Evolutionary conservation across 2,797 vertebrate genomes (phyloP), one percentile per base, ranked within the genome.

Genomic region (Liasis olivaceus): DNA sequence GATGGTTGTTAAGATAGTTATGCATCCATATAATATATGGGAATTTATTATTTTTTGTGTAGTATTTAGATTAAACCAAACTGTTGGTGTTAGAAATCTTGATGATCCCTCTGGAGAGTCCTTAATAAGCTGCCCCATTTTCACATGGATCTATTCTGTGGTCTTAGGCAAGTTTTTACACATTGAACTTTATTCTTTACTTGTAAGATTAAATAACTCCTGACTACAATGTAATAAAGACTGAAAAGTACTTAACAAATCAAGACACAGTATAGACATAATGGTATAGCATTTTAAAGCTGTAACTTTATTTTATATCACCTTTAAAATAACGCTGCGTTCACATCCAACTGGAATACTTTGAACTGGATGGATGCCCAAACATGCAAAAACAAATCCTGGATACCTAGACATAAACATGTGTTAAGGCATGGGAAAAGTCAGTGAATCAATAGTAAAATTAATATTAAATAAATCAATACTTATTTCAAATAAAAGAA

Each of bases 331-430:
- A 15, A 97, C 99, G 0, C 98, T 97, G 90, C 98, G 98, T 93
- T 98, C 98, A 36, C 98, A 96, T 89, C 96, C 97, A 2, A 97
- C 94, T 8, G 97, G 97, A 90, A 96, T 93, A 20, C 97, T 98
- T 81, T 99, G 99, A 66, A 99, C 97, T 2, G 99, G 99, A 90
- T 99, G 99, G 91, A 99, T 97, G 89, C 99, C 99, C 87, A 99
- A 96, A 93, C 99, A 99, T 0, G 99, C 98, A 90, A 98, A 97
- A 58, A 99, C 96, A 94, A 99, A 99, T 24, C 98, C 98, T 17
- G 97, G 96, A 93, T 98, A 99, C 85, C 99, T 99, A 56, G 47
- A 92, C 92, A 89, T 0, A n/a, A 20, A 62, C 0, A 11, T 0
- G 72, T 20, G 28, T 5, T 69, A 69, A 0, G 1, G 0, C 0